phyloP scores from a whole-genome alignment of 2,113 vertebrate species.

The Sebastes fasciatus region DNA sequence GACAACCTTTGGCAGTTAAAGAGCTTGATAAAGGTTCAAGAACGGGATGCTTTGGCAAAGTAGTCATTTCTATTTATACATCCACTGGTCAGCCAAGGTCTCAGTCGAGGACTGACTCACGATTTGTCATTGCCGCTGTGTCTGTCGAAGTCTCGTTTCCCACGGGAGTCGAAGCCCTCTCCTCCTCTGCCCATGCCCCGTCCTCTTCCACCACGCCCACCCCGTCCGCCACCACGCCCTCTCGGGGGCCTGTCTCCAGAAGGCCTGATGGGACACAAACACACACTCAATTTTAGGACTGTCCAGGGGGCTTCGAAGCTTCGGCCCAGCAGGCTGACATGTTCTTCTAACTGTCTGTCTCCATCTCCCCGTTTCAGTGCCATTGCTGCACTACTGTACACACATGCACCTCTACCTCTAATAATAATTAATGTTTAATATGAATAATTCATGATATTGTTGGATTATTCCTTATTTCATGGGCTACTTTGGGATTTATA shows the following conservation, averaged over 20 bases:
- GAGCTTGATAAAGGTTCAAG: background rate
- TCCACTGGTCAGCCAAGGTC: background rate
- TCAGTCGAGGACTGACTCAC: conserved; percentile 85
- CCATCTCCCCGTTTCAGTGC: no score
- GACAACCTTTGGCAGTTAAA: background rate
- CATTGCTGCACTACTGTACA: no score
- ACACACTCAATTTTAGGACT: background rate
- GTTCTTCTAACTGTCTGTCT: no score
- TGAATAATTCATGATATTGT: no score
- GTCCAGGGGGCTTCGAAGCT: no score
- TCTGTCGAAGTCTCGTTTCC: conserved; percentile 97
- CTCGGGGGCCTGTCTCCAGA: conserved; percentile 92
- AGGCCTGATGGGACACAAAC: conserved; percentile 81
- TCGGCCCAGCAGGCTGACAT: no score
- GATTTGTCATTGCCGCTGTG: conserved; percentile 97
- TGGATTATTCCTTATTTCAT: no score
- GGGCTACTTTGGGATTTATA: no score
- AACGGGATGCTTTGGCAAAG: background rate
- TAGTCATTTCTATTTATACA: background rate
- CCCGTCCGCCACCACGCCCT: conserved; percentile 91
- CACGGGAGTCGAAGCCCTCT: conserved; percentile 97
- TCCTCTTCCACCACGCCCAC: conserved; percentile 92
- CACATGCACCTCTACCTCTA: no score
- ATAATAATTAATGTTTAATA: no score
- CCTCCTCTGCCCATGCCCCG: conserved; percentile 94